Evolutionary conservation across 2,113 vertebrate genomes (phyloP), one percentile per base, ranked within the genome.

Genomic region (Panthera uncia): DNA sequence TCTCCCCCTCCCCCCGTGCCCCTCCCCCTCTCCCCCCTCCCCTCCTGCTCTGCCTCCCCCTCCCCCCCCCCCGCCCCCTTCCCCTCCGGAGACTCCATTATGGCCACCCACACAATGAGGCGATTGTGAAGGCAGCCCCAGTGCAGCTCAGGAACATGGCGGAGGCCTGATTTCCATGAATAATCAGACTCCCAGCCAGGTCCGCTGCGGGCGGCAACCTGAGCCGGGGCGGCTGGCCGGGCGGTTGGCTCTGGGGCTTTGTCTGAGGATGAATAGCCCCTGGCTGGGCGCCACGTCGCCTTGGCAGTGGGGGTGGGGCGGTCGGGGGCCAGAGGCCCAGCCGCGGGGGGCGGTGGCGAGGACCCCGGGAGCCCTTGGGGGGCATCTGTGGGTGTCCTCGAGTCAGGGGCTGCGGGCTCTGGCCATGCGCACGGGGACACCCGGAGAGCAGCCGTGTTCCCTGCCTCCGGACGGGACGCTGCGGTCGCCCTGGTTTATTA

Each of bases 151-250:
- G 93, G 76, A 89, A 81, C 91, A 95, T 73, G 95, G 97, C 4
- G 11, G 90, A 94, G 94, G 97, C 96, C 97, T 94, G 97, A 88
- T 95, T 96, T 97, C 89, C 97, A 96, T 96, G 95, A 95, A 95
- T 81, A 82, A 91, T 94, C 90, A 31, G 89, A 45, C 78, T 92
- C 85, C 92, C 71, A 3, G 93, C 95, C 65, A 7, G 93, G 91
- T 52, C 88, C 74, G 7, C 88, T 66, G 89, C 87, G 9, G 97
- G 95, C 73, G 14, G 90, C 97, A 92, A 50, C 95, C 96, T 96
- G 97, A 94, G 95, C 96, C 18, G 4, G 5, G 94, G 81, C 66
- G 5, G 96, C 87, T 10, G 4, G 94, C 94, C 11, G 93, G 95
- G 95, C n/a, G 91, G 50, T 86, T 94, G 83, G 91, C 92, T 74